Evolutionary conservation across 2,888 invertebrate genomes (phyloP).

Genomic region (Drosophila meridiana): DNA sequence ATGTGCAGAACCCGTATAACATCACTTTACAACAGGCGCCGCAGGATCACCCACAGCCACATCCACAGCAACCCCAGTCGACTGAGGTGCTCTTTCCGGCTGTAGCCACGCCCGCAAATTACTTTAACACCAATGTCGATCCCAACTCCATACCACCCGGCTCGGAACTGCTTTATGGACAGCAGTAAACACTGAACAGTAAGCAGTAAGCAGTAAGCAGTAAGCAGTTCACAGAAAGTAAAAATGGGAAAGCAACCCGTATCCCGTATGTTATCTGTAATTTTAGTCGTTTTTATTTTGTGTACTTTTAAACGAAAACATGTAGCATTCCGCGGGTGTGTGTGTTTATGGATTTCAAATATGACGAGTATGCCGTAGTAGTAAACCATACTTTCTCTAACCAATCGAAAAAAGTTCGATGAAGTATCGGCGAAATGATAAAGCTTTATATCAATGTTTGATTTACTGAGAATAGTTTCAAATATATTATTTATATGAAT

Average conservation of each 20-base stretch:
- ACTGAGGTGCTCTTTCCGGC: conserved; percentile 64
- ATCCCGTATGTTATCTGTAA: conserved; percentile 4
- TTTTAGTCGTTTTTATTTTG: conserved; percentile 40
- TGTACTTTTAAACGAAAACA: conserved; percentile 38
- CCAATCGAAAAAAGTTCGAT: conserved; percentile 33
- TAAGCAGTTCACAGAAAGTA: conserved; percentile 19
- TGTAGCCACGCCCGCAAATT: conserved; percentile 86
- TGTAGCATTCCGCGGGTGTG: conserved; percentile 57
- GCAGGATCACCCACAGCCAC: conserved; percentile 60
- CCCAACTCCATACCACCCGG: conserved; percentile 86
- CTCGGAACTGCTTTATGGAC: conserved; percentile 88
- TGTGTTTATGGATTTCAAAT: conserved; percentile 35
- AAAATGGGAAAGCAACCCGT: not conserved
- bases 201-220: conserved; percentile 67
- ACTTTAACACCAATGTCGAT: conserved; percentile 87
- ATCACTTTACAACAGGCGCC: conserved; percentile 82
- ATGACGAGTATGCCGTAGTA: conserved; percentile 14
- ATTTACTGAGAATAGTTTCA: conserved; percentile 69
- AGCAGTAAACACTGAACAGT: conserved; percentile 77
- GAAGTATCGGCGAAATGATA: conserved; percentile 36
- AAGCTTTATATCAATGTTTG: conserved; percentile 66
- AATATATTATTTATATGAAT: conserved; percentile 70
- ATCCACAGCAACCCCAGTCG: conserved; percentile 18
- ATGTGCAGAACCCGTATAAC: conserved; percentile 85
- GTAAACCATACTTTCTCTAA: conserved; percentile 24